Conservation (phyloP, 2,797 vertebrate species). For the Halcyon badia region DNA sequence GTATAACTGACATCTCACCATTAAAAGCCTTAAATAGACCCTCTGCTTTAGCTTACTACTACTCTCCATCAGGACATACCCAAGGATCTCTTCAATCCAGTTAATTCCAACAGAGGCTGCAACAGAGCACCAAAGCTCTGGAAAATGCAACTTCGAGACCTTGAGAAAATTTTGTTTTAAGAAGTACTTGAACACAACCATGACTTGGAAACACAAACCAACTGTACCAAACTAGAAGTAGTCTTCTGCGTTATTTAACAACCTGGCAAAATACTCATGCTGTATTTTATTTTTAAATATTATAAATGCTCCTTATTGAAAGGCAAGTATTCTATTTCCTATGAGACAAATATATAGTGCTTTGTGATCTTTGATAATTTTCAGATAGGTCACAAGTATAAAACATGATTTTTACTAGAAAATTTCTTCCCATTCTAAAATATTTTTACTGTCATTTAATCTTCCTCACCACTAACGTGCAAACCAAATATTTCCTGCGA, state of each 20-base stretch:
- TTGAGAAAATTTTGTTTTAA: neutral
- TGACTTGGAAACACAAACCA: neutral
- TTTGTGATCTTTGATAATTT: neutral
- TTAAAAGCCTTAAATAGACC: neutral
- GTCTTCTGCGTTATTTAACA: neutral
- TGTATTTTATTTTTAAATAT: neutral
- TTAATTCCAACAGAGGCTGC: neutral
- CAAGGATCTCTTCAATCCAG: neutral
- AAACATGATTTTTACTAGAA: neutral
- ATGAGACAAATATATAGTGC: neutral
- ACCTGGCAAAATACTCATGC: neutral
- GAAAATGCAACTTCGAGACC: neutral
- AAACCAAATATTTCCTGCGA: neutral
- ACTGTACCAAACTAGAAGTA: neutral
- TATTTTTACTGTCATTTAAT: neutral
- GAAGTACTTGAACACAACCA: neutral
- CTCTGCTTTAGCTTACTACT: neutral
- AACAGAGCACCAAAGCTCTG: neutral
- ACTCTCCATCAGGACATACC: neutral
- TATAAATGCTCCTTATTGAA: neutral
- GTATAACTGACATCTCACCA: neutral
- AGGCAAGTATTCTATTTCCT: neutral
- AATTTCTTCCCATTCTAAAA: neutral
- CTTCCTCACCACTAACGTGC: neutral
- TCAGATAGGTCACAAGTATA: neutral